Percentiles rank a stretch among this genome's conserved stretches.
phyloP scores from a whole-genome alignment of 2,113 vertebrate species.

The Alouatta palliata region DNA sequence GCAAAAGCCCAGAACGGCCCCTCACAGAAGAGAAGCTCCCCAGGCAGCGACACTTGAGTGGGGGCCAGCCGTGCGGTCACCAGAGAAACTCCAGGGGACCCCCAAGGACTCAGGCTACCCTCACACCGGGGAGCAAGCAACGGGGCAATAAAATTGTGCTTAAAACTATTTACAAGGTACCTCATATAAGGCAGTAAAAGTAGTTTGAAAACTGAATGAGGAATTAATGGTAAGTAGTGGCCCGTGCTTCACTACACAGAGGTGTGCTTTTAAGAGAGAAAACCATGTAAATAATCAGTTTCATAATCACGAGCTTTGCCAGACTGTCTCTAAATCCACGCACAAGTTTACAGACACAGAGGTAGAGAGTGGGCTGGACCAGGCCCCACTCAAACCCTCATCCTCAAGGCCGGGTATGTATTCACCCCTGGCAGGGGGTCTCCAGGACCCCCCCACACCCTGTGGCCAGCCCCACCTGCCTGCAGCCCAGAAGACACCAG shows the following conservation, averaged over 20 bases:
- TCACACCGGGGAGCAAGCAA: too few relatives aligned
- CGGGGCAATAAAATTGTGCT: background rate
- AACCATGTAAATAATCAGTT: rapidly evolving
- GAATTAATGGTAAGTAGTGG: rapidly evolving
- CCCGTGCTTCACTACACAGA: rapidly evolving
- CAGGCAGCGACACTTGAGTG: rapidly evolving
- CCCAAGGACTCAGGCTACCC: background rate
- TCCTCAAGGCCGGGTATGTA: background rate
- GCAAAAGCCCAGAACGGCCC: background rate
- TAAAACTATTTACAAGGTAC: background rate
- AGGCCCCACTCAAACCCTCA: rapidly evolving
- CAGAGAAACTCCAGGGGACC: background rate
- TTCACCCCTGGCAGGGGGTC: rapidly evolving
- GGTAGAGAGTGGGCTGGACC: too few relatives aligned
- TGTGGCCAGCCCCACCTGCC: background rate
- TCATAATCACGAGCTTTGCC: background rate
- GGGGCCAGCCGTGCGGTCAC: background rate
- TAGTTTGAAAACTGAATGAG: rapidly evolving
- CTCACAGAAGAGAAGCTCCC: rapidly evolving
- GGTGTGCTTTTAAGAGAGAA: background rate
- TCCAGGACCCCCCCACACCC: background rate
- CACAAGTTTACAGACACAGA: background rate
- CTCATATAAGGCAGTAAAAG: rapidly evolving
- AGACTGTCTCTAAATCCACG: background rate
- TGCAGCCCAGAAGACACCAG: background rate